Base-by-base conservation (phyloP, 2,888 invertebrate species). In the Toxonevra muliebris region DNA sequence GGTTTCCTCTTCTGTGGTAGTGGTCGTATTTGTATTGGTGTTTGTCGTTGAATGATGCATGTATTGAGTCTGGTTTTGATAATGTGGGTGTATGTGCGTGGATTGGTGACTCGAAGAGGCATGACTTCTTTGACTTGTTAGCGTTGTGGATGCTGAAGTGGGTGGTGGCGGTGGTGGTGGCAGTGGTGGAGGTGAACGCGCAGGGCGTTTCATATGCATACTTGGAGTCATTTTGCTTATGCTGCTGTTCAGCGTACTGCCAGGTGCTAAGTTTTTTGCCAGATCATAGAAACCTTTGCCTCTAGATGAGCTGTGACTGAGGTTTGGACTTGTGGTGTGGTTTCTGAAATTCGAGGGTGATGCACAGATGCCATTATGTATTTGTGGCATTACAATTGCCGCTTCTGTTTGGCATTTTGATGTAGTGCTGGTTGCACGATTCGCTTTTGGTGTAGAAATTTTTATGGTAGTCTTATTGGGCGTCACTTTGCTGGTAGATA, bases 211-310 rank as follows among this genome's bases (percentile, higher is more conserved):
- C 59, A 67, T 66, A 11, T 45, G 63, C 1, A 66, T 55, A 0
- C 61, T 48, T n/a, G 64, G 43, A 2, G 58, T 43, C 30, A 20
- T 52, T 42, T 42, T 63, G 57, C 41, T 41, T 19, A n/a, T 41
- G 10, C 55, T 57, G 61, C 55, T 63, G 40, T 61, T 66, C 8
- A 60, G 45, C 19, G 55, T 63, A 19, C 40, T 58, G 43, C 9
- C 55, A 41, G 67, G 67, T 11, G 61, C 58, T 79, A 84, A 87
- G 88, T 90, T 91, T 91, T 91, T 91, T 90, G 73, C 68, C 42
- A 69, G 72, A 60, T 71, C 71, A 62, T 61, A 71, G 61, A 65
- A 69, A 52, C 45, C 48, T n/a, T 64, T 67, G 1, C 60, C 11
- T 41, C 11, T 50, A 58, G 11, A 54, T 8, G 66, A 1, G 17